These are phyloP conservation scores for Taenaris catops DNA, from an alignment of 2,888 invertebrate species.

Conservation along the genomic window DNA sequence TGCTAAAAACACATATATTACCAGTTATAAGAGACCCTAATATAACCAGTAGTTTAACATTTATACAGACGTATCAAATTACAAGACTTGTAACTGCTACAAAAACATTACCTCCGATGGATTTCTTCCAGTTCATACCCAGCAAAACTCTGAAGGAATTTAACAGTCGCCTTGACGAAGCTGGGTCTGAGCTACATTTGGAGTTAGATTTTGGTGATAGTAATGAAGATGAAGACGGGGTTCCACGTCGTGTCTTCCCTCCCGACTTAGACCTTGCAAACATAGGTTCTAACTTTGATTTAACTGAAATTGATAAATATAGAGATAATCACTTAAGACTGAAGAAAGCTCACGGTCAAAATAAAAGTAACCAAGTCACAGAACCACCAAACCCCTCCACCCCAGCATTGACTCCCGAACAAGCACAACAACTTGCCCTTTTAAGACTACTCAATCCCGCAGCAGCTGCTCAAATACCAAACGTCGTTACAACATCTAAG, in stretches of 20 bases:
- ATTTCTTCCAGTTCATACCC: slow-evolving; percentile 91
- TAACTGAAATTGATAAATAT: slow-evolving; percentile 84
- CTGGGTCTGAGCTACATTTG: slow-evolving; percentile 91
- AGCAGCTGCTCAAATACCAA: slow-evolving; percentile 83
- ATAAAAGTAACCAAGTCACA: slow-evolving; percentile 68
- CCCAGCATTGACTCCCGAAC: slow-evolving; percentile 82
- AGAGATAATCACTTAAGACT: slow-evolving; percentile 77
- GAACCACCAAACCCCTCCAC: slow-evolving; percentile 68
- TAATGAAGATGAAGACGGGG: slow-evolving; percentile 81
- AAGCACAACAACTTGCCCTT: slow-evolving; percentile 87
- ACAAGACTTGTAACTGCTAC: slow-evolving; percentile 94
- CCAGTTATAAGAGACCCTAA: slow-evolving; percentile 88
- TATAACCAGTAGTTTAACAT: slow-evolving; percentile 87
- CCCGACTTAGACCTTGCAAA: slow-evolving; percentile 85
- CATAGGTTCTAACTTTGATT: slow-evolving; percentile 85
- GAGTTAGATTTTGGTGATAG: slow-evolving; percentile 93
- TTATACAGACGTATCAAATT: slow-evolving; percentile 93
- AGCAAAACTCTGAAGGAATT: slow-evolving; percentile 93
- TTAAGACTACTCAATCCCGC: slow-evolving; percentile 85
- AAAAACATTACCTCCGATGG: slow-evolving; percentile 93
- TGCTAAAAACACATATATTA: slow-evolving; percentile 93
- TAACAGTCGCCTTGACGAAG: slow-evolving; percentile 92
- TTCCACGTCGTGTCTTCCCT: slow-evolving; percentile 76
- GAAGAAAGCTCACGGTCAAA: slow-evolving; percentile 69
- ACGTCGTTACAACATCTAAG: slow-evolving; percentile 88